phyloP scores from a whole-genome alignment of 1,140 invertebrate genomes.

The Leguminivora glycinivorella region DNA sequence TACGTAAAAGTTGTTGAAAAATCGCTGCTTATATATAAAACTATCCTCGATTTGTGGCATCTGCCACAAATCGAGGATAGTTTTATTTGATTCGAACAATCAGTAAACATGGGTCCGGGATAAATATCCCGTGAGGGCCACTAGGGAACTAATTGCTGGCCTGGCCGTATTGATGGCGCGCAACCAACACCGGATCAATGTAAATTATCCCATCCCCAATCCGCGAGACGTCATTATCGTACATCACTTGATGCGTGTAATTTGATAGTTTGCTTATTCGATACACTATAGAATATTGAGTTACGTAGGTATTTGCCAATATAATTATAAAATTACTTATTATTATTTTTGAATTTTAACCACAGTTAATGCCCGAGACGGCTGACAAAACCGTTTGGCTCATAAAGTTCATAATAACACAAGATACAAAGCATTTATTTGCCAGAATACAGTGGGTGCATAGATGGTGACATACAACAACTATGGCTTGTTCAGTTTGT shows the following conservation, averaged over 20 bases:
- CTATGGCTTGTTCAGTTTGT: too few species aligned
- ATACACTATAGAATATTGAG: background rate
- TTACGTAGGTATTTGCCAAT: too few species aligned
- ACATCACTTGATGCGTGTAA: slow-evolving; percentile 52
- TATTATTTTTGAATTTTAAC: too few species aligned
- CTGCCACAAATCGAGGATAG: slow-evolving; percentile 45
- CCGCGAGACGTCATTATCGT: slow-evolving; percentile 62
- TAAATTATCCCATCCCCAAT: slow-evolving; percentile 67
- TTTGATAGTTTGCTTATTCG: slow-evolving; percentile 14
- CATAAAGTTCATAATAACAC: too few species aligned
- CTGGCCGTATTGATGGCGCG: slow-evolving; percentile 69
- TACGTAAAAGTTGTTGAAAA: background rate
- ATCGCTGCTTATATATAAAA: too few species aligned
- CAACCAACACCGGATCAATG: slow-evolving; percentile 61
- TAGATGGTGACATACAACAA: too few species aligned
- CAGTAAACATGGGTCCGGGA: slow-evolving; percentile 58
- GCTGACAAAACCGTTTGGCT: too few species aligned
- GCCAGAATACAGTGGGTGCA: too few species aligned
- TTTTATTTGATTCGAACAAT: slow-evolving; percentile 60
- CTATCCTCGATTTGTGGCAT: too few species aligned
- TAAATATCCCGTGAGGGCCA: slow-evolving; percentile 60
- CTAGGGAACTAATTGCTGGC: slow-evolving; percentile 70
- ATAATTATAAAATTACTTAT: background rate
- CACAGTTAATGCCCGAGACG: too few species aligned
- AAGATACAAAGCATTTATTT: too few species aligned